Evolutionary conservation across 2,888 invertebrate genomes (phyloP), one percentile per base, ranked within the genome.

Genomic region (Idaea aversata): DNA sequence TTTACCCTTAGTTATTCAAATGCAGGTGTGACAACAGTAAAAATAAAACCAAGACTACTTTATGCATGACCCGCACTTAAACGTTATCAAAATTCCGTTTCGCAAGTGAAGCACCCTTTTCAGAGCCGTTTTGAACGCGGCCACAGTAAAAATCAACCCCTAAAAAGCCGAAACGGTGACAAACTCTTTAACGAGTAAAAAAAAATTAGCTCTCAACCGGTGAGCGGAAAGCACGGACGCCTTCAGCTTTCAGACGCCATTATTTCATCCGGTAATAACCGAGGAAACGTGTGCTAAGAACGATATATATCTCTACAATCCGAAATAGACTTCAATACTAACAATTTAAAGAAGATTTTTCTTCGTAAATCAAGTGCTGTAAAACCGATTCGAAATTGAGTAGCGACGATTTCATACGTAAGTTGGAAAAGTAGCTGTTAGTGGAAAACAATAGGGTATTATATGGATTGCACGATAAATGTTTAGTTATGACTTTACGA

Each of bases 171-270:
- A 71, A 75, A 69, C 73, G 74, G 72, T 74, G 79, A 82, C 82
- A 85, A 85, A 84, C 78, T 77, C 69, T 58, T 25, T 68, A 75
- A 78, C 72, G 75, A 79, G 72, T 74, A 80, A 83, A 86, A 81
- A 47, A 83, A 86, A 82, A 78, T 74, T 76, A 62, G 79, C 79
- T 78, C 80, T 80, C 76, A 75, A 80, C 78, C 80, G 80, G 82
- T 79, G 87, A 86, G 78, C 83, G 83, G 84, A 80, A 85, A 87
- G 81, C 79, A 83, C 82, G 84, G 13, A 82, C 83, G 82, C 82
- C 84, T 86, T 84, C 83, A 86, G 86, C 80, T 86, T 88, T 86
- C 84, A 88, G 86, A 78, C 84, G 82, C 81, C 82, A 85, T 87
- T 85, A 86, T 84, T 85, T 86, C 85, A 84, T 84, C 82, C 84